Evolutionary conservation across 1,140 invertebrate species (phyloP).

Genomic region (Thaumetopoea pityocampa): DNA sequence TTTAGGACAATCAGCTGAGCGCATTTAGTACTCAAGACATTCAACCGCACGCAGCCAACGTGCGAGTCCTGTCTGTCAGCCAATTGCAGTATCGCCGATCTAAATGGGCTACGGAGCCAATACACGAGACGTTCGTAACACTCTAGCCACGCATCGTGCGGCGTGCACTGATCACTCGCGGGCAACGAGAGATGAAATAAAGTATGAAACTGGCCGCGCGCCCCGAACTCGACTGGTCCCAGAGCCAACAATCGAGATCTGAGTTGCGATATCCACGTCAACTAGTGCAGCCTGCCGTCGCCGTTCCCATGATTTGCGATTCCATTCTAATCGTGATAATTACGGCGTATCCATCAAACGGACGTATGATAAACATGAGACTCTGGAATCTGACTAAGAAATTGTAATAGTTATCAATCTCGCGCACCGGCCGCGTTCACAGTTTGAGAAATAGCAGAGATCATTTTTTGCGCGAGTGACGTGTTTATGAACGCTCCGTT

Average conservation of each 20-base stretch:
- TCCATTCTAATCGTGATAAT: slow-evolving; percentile 66
- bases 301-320: slow-evolving; percentile 67
- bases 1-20: slow-evolving; percentile 23
- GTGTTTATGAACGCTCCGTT: slow-evolving; percentile 60
- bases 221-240: slow-evolving; percentile 23
- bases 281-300: slow-evolving; percentile 53
- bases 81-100: slow-evolving; percentile 51
- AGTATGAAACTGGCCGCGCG: slow-evolving; percentile 49
- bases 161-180: slow-evolving; percentile 52
- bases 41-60: slow-evolving; percentile 32
- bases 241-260: slow-evolving; percentile 61
- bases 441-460: slow-evolving; percentile 62
- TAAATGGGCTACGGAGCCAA: slow-evolving; percentile 61
- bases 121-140: slow-evolving; percentile 48
- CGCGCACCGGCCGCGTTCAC: slow-evolving; percentile 25
- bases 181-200: slow-evolving; percentile 56
- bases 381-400: slow-evolving; percentile 38
- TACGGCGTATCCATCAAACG: slow-evolving; percentile 63
- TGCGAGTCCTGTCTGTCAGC: slow-evolving; percentile 48
- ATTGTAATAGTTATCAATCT: slow-evolving; percentile 43
- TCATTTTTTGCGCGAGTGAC: slow-evolving; percentile 59
- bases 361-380: slow-evolving; percentile 54
- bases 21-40: slow-evolving; percentile 22
- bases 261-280: slow-evolving; percentile 55
- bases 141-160: slow-evolving; percentile 46